Conservation (phyloP, 2,113 vertebrate species). For the Petromus typicus region DNA sequence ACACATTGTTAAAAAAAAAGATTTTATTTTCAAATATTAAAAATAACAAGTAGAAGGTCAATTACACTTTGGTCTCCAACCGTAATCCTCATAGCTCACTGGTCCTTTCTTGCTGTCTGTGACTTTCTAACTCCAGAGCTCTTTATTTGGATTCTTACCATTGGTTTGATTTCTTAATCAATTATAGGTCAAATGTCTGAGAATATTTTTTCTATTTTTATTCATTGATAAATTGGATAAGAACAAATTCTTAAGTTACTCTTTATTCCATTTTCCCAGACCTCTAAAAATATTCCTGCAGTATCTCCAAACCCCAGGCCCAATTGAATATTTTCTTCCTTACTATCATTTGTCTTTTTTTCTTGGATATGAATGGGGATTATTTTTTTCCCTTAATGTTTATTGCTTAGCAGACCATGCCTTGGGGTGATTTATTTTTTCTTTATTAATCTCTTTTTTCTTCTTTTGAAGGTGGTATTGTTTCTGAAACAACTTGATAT, state of each 20-base stretch:
- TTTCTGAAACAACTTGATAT: slow-evolving; percentile 47
- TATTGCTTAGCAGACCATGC: neutral
- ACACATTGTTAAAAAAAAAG: slow-evolving; percentile 4
- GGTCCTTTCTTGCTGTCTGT: neutral
- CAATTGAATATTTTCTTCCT: slow-evolving; percentile 25
- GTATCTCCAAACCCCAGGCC: neutral
- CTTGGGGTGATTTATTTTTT: neutral
- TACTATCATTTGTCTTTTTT: neutral
- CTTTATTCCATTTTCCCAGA: slow-evolving; percentile 14
- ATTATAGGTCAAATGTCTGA: neutral
- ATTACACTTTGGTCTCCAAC: neutral
- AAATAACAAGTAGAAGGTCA: slow-evolving; percentile 28
- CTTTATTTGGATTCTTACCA: neutral
- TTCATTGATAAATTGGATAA: slow-evolving; percentile 32
- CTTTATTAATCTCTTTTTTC: neutral
- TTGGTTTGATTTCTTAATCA: slow-evolving; percentile 20
- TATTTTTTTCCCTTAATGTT: neutral
- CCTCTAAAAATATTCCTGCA: neutral
- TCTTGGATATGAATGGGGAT: neutral
- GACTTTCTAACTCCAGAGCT: neutral
- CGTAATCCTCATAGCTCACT: neutral
- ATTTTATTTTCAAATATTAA: slow-evolving; percentile 49
- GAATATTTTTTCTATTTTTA: slow-evolving; percentile 50
- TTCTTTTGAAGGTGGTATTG: neutral
- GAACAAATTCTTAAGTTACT: neutral